Conservation (phyloP, 37 sponge, comb jelly and placozoan species). For the Aplysina aerophoba region DNA sequence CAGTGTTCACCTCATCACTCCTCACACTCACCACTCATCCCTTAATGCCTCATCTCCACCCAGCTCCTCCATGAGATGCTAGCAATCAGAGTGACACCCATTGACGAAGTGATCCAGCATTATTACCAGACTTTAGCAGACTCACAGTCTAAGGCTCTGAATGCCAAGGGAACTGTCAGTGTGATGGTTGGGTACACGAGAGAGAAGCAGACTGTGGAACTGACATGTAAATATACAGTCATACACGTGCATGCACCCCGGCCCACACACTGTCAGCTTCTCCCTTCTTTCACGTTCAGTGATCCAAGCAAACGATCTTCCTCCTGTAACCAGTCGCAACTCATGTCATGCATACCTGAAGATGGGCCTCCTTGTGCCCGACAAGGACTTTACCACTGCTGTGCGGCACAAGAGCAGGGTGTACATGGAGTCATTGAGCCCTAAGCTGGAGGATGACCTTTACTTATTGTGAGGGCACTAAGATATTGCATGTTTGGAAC, state of each 20-base stretch:
- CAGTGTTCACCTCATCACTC: too few species aligned
- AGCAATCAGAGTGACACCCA: neutral
- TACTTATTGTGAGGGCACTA: conserved; percentile 52
- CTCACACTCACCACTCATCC: too few species aligned
- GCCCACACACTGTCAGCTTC: neutral
- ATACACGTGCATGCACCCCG: too few species aligned
- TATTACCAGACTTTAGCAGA: conserved; percentile 10
- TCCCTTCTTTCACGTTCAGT: neutral
- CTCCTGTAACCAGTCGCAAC: neutral
- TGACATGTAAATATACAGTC: neutral
- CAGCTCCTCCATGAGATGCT: too few species aligned
- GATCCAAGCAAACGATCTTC: neutral
- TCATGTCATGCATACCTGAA: conserved; percentile 23
- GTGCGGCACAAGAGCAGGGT: conserved; percentile 10
- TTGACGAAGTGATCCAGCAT: neutral
- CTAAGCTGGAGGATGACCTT: conserved; percentile 50
- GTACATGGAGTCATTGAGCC: conserved; percentile 47
- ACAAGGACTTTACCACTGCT: neutral
- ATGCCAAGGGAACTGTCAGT: neutral
- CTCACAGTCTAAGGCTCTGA: neutral
- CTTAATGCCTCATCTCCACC: too few species aligned
- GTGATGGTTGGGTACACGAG: conserved; percentile 1
- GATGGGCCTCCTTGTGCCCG: neutral
- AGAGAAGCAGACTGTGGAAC: conserved; percentile 12
- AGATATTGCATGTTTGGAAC: neutral